phyloP scores from a whole-genome alignment of 2,113 vertebrate species.

The Columba janthina region DNA sequence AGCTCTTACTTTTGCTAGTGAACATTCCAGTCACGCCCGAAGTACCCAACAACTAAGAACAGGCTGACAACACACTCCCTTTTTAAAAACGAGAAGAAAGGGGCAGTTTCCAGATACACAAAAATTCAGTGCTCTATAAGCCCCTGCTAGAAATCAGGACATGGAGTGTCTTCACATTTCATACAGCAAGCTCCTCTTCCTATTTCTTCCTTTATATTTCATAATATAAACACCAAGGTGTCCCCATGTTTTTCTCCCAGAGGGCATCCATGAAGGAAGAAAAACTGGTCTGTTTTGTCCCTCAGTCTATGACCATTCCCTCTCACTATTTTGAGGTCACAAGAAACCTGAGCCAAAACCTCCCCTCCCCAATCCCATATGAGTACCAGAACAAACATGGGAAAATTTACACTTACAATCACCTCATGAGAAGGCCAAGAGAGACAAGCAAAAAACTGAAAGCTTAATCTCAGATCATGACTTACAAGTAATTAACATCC shows the following conservation, averaged over 20 bases:
- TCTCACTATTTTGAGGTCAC: neutral
- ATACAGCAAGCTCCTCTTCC: neutral
- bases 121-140: neutral
- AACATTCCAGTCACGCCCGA: neutral
- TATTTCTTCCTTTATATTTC: neutral
- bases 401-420: neutral
- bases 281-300: neutral
- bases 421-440: neutral
- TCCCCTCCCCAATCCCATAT: fast-evolving
- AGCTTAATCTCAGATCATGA: neutral
- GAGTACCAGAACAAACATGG: neutral
- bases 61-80: neutral
- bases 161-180: neutral
- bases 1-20: neutral
- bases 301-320: neutral
- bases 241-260: neutral
- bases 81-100: neutral
- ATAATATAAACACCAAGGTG: neutral
- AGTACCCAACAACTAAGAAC: neutral
- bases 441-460: neutral
- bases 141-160: neutral
- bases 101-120: neutral
- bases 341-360: neutral
- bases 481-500: neutral
- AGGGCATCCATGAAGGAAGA: neutral